phyloP scores from a whole-genome alignment of 92 coral and sea anemone species.

The Zoanthus gigantus region DNA sequence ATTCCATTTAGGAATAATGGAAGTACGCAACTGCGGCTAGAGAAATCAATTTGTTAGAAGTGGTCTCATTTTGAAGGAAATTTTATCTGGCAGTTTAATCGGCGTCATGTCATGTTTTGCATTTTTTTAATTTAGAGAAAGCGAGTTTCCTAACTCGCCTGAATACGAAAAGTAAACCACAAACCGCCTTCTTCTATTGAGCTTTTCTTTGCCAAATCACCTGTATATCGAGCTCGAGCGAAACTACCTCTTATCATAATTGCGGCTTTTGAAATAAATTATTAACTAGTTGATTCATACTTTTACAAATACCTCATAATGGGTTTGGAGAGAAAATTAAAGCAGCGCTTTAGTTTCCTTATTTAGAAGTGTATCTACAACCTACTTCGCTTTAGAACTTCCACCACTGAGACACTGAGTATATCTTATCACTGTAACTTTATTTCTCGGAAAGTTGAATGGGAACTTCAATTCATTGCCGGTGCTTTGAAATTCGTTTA shows the following conservation, averaged over 20 bases:
- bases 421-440: too few species aligned
- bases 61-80: slow-evolving; percentile 2
- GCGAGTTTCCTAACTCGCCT: not conserved
- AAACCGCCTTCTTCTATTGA: not conserved
- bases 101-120: not conserved
- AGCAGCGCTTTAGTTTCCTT: too few species aligned
- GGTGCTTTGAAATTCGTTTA: too few species aligned
- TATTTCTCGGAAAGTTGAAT: too few species aligned
- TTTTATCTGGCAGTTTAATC: slow-evolving; percentile 17
- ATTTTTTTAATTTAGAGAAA: not conserved
- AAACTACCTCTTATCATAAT: not conserved
- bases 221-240: not conserved
- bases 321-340: too few species aligned
- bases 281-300: not conserved
- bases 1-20: not conserved
- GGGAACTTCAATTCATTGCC: too few species aligned
- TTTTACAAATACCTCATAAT: not conserved
- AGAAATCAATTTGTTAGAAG: slow-evolving; percentile 8
- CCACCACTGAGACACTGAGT: too few species aligned
- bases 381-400: too few species aligned
- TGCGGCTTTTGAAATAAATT: slow-evolving; percentile 13
- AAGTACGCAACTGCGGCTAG: not conserved
- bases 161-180: not conserved
- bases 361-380: too few species aligned
- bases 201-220: not conserved